phyloP scores from a whole-genome alignment of 1,140 invertebrate species.

The Philopotamus ludificatus region DNA sequence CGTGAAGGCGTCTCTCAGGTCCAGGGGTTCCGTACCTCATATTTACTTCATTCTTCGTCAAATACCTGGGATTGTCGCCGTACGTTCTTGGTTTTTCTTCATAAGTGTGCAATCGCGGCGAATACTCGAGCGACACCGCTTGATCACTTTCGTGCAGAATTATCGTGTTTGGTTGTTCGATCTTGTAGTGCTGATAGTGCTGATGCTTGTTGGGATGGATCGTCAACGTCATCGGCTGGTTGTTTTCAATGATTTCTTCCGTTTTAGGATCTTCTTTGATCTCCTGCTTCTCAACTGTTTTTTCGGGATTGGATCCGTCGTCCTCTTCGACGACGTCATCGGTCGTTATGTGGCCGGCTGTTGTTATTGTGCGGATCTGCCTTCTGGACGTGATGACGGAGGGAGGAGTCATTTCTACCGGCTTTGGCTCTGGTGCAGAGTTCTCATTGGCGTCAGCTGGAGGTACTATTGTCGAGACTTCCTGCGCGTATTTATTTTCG shows the following conservation, averaged over 20 bases:
- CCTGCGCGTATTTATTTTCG: conserved; percentile 9
- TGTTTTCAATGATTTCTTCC: no score
- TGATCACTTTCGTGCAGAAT: conserved; percentile 18
- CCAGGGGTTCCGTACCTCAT: conserved; percentile 17
- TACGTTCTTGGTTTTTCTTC: conserved; percentile 13
- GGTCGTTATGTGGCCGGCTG: conserved; percentile 61
- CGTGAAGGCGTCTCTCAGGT: conserved; percentile 27
- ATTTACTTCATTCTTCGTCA: conserved; percentile 13
- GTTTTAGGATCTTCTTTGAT: conserved; percentile 19
- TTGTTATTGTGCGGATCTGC: conserved; percentile 61
- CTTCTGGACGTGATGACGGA: conserved; percentile 59
- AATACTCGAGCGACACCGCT: conserved; percentile 26
- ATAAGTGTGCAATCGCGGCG: background rate
- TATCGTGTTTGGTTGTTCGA: conserved; percentile 3
- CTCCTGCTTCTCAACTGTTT: conserved; percentile 18
- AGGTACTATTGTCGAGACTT: background rate
- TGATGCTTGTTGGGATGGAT: conserved; percentile 11
- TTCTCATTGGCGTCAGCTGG: background rate
- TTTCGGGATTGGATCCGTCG: conserved; percentile 35
- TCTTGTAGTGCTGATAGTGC: conserved; percentile 12
- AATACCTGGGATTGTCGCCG: conserved; percentile 13
- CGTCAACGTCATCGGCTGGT: background rate
- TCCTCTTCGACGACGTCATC: conserved; percentile 48
- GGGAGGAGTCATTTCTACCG: conserved; percentile 18
- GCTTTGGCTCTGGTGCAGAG: background rate